Conservation (phyloP, 1,140 invertebrate species). For the Zophobas morio region DNA sequence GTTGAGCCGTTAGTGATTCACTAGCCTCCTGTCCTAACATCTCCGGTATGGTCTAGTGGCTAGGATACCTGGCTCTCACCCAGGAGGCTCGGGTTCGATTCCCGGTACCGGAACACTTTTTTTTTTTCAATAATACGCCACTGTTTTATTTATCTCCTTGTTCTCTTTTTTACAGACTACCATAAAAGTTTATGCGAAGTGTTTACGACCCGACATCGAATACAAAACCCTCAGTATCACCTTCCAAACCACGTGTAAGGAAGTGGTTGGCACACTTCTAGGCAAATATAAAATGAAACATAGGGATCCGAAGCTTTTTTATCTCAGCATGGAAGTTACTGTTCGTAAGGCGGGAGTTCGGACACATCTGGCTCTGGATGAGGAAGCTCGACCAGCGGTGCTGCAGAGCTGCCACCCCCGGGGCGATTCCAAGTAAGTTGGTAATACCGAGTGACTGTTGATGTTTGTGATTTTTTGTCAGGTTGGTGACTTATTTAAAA, state of each 20-base stretch:
- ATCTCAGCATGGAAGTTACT: slow-evolving; percentile 93
- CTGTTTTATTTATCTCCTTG: slow-evolving; percentile 48
- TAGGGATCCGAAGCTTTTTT: slow-evolving; percentile 92
- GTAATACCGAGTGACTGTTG: neutral
- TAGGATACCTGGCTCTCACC: slow-evolving; percentile 64
- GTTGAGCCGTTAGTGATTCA: too few species aligned
- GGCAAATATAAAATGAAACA: slow-evolving; percentile 93
- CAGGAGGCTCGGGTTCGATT: slow-evolving; percentile 64
- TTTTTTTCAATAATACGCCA: neutral
- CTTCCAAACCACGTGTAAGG: slow-evolving; percentile 87
- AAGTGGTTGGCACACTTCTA: slow-evolving; percentile 87
- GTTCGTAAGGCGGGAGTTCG: slow-evolving; percentile 85
- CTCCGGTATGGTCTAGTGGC: slow-evolving; percentile 64
- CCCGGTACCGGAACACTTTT: slow-evolving; percentile 59
- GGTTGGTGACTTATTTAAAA: too few species aligned
- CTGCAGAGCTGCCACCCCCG: slow-evolving; percentile 92
- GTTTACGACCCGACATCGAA: slow-evolving; percentile 91
- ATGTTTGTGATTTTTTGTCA: too few species aligned
- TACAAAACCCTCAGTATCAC: slow-evolving; percentile 93
- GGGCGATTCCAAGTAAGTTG: slow-evolving; percentile 86
- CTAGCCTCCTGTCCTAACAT: too few species aligned
- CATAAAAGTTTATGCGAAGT: slow-evolving; percentile 91
- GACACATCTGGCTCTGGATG: slow-evolving; percentile 88
- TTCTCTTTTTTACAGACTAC: slow-evolving; percentile 81
- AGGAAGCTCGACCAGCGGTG: slow-evolving; percentile 89